Evolutionary conservation across 2,888 invertebrate genomes (phyloP), one percentile per base, ranked within the genome.

Genomic region (Plemyria rubiginata): DNA sequence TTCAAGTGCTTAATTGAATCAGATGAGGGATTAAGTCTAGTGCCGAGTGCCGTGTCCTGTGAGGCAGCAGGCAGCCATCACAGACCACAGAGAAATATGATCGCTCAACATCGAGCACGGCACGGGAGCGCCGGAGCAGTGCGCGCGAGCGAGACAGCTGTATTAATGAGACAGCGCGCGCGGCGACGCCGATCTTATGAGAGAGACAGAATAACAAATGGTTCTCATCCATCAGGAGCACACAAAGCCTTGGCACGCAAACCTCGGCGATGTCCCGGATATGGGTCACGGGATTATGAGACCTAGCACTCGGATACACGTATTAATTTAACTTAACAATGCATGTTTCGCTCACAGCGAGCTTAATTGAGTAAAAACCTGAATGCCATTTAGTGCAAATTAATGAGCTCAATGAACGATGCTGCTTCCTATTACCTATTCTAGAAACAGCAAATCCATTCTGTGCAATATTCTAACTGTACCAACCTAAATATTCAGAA

Each of bases 141-240:
- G 13, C 57, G 45, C 55, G 38, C 60, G 54, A 28, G 60, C 29
- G 16, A 45, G 28, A 60, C 53, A 59, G 36, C 52, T 71, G 66
- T 78, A 78, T 78, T 76, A 78, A 79, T 76, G 79, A 73, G 62
- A 60, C 64, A n/a, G n/a, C n/a, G n/a, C n/a, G n/a, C n/a, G n/a
- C 71, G 60, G 64, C 51, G 8, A 58, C 68, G 70, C 70, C 68
- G 65, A 70, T 76, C 77, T 75, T 75, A 75, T 73, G 77, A 77
- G 74, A 69, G 71, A 71, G 74, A 75, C 76, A 71, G 71, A 72
- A 71, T 76, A 73, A 79, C 73, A 73, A 73, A 81, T 81, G 77
- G 74, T 71, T 65, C 65, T 70, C 76, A 80, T 81, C 76, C 70
- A 74, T 80, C 80, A 80, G 76, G 72, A 68, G 72, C 75, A 66